Base-by-base conservation (phyloP, 1,140 invertebrate genomes). In the Ylistrum balloti region DNA sequence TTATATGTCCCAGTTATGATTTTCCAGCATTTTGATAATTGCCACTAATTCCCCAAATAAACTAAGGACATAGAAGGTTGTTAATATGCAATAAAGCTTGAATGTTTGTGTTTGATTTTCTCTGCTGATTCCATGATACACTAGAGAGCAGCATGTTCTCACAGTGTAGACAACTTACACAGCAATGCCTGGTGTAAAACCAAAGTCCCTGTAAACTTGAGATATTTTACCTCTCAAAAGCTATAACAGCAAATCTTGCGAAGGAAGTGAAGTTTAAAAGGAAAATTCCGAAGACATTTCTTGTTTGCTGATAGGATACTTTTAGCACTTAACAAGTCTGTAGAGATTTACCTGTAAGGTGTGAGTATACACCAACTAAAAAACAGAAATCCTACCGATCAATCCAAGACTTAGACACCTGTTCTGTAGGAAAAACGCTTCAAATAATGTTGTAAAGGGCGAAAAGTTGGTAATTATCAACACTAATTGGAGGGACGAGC, bases 311-410 rank as follows among this genome's bases (percentile, higher is more conserved):
- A 74, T 74, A 74, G 56, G 56, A 1, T 74, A 28, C 56, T 74
- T 74, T 0, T 5, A 17, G 56, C 17, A 28, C n/a, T 74, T 74
- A 74, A n/a, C 22, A 28, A 74, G 56, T 28, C 9, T 74, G 56
- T 74, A 74, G 22, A 74, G 56, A 74, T 74, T 74, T 74, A 74
- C 56, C 56, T 74, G 56, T 74, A 74, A 74, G 56, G 56, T 74
- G 56, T 74, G 56, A 74, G 56, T 28, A 11, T 28, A 38, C 35
- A 38, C 17, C 56, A 28, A 11, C n/a, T 7, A 5, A 28, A 74
- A 74, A n/a, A 74, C 56, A 9, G 28, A 74, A n/a, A 28, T 28
- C 41, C 17, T 5, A 5, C 22, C 22, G 22, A 20, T 74, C n/a
- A 74, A 28, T 74, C 0, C 56, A 7, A 74, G 56, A 74, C n/a